Percentiles rank a stretch among this genome's conserved stretches.
phyloP scores from a whole-genome alignment of 2,888 invertebrate genomes.

The Lathronympha strigana region DNA sequence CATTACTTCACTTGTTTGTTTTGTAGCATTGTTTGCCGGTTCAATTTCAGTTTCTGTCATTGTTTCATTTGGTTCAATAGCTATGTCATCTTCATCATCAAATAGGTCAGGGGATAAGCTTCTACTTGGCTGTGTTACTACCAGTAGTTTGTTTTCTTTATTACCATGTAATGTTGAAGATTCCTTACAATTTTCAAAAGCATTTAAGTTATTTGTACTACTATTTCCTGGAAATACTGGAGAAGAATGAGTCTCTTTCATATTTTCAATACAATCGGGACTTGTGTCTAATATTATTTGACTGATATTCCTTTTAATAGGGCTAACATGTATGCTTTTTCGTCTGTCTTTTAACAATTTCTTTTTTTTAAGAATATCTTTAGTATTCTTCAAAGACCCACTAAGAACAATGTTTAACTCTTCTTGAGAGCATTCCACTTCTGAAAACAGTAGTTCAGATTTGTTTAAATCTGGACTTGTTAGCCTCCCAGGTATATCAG shows the following conservation, averaged over 20 bases:
- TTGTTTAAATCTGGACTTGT: constrained; percentile 71
- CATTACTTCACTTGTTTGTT: constrained; percentile 52
- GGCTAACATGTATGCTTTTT: constrained; percentile 14
- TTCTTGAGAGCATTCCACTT: constrained; percentile 64
- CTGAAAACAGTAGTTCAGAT: constrained; percentile 58
- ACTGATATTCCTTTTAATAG: constrained; percentile 17
- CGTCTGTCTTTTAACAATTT: constrained; percentile 18
- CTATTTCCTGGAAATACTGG: neutral
- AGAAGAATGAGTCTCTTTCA: neutral
- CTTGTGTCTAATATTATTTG: constrained; percentile 28
- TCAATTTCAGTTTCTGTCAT: constrained; percentile 10
- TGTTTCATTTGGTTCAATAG: constrained; percentile 31
- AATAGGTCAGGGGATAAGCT: constrained; percentile 77
- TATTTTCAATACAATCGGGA: constrained; percentile 1
- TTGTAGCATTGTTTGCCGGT: constrained; percentile 36
- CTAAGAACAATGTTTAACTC: constrained; percentile 71
- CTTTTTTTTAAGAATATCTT: constrained; percentile 55
- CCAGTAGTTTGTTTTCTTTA: constrained; percentile 32
- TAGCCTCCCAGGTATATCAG: constrained; percentile 86
- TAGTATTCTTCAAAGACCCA: constrained; percentile 59
- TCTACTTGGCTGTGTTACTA: constrained; percentile 50
- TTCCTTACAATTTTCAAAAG: constrained; percentile 13
- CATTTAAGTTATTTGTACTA: neutral
- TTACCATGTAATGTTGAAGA: constrained; percentile 20
- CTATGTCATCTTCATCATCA: constrained; percentile 67